A percentile compares a stretch with the other conserved stretches of the same genome.
Evolutionary conservation across 2,113 vertebrate species (phyloP).

Genomic region (Engystomops pustulosus): DNA sequence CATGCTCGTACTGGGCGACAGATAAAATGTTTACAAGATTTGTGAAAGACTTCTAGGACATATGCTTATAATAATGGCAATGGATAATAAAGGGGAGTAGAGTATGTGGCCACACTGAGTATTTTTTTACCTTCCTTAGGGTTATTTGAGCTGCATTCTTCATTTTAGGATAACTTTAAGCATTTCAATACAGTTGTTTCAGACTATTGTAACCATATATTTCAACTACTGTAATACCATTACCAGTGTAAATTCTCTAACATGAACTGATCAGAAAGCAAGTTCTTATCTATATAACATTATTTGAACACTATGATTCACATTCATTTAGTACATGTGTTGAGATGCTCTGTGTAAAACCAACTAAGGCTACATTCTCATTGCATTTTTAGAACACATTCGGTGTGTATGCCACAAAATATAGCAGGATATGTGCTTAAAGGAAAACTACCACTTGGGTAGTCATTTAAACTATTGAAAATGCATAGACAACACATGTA

Average conservation of each 20-base stretch:
- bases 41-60: slow-evolving; percentile 55
- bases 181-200: background rate
- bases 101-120: slow-evolving; percentile 62
- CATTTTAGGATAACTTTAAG: background rate
- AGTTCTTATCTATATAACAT: no score
- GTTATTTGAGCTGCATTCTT: background rate
- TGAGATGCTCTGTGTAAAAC: no score
- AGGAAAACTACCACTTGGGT: no score
- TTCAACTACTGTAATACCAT: background rate
- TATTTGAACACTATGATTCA: no score
- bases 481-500: no score
- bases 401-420: no score
- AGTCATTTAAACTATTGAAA: no score
- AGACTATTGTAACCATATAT: background rate
- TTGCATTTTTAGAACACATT: no score
- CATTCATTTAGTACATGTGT: no score
- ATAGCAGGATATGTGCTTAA: no score
- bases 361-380: no score
- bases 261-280: background rate
- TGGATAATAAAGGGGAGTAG: slow-evolving; percentile 64
- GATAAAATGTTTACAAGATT: slow-evolving; percentile 35
- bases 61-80: slow-evolving; percentile 66
- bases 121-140: background rate
- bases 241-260: background rate
- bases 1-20: slow-evolving; percentile 66